Evolutionary conservation across 35 echinoderm and acorn worm species (phyloP).

Genomic region (Patiria miniata): DNA sequence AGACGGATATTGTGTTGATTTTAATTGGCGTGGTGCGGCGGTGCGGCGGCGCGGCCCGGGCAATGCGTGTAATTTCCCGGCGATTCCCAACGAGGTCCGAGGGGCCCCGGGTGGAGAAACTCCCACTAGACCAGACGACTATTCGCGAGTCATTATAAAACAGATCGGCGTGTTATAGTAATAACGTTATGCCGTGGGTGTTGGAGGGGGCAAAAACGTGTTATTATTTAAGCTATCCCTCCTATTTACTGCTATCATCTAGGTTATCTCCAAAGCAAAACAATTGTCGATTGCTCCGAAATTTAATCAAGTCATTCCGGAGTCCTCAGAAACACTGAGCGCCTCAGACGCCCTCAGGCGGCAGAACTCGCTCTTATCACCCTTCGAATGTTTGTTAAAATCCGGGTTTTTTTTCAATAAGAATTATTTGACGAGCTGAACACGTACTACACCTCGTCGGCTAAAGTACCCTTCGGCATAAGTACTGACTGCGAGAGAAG

Average conservation of each 20-base stretch:
- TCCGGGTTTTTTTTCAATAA: too few relatives aligned
- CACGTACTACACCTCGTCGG: too few relatives aligned
- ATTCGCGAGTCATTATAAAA: background rate
- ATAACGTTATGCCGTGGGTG: background rate
- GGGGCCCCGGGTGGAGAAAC: background rate
- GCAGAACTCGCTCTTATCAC: too few relatives aligned
- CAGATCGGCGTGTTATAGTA: background rate
- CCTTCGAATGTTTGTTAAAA: too few relatives aligned
- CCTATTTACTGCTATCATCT: background rate
- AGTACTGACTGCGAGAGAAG: too few relatives aligned
- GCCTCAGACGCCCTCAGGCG: too few relatives aligned
- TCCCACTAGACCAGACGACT: background rate
- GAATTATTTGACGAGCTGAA: too few relatives aligned
- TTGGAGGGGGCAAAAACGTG: constrained; percentile 8
- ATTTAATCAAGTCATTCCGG: too few relatives aligned
- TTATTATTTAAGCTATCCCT: background rate
- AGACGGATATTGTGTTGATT: constrained; percentile 7
- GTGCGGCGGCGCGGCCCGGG: background rate
- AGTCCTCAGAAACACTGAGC: too few relatives aligned
- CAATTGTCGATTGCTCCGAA: background rate
- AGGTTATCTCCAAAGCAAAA: constrained; percentile 7
- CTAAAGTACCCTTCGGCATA: too few relatives aligned
- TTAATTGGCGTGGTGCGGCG: background rate
- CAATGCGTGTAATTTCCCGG: constrained; percentile 6
- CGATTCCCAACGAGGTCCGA: background rate